These are phyloP conservation scores for Manduca sexta DNA, from an alignment of 1,140 invertebrate genomes.

Conservation along the genomic window DNA sequence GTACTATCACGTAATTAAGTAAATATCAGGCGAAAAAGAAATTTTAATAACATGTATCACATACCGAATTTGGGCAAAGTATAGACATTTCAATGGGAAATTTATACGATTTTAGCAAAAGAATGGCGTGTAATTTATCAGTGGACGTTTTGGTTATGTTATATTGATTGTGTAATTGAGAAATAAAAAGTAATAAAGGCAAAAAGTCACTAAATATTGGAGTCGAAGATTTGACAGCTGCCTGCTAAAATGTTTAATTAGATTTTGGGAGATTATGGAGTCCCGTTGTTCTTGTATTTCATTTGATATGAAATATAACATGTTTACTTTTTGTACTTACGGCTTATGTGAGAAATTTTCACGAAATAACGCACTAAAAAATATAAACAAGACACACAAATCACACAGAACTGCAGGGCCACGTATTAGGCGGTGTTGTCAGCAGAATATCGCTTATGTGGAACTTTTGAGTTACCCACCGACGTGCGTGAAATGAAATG, in stretches of 20 bases:
- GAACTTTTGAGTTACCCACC: slow-evolving; percentile 54
- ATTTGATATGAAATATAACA: neutral
- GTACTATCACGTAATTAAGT: too few species aligned
- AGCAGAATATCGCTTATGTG: slow-evolving; percentile 56
- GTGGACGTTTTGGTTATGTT: neutral
- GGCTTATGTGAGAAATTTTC: slow-evolving; percentile 37
- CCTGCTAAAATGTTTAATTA: slow-evolving; percentile 20
- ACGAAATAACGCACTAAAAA: slow-evolving; percentile 60
- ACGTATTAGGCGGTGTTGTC: slow-evolving; percentile 68
- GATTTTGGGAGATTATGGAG: slow-evolving; percentile 8
- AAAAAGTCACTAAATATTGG: slow-evolving; percentile 25
- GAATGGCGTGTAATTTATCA: too few species aligned
- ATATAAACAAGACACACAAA: slow-evolving; percentile 63
- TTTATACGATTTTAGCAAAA: neutral
- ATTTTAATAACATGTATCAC: too few species aligned
- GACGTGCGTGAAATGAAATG: slow-evolving; percentile 33
- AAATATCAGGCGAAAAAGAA: too few species aligned
- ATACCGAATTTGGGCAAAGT: too few species aligned
- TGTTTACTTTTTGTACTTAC: slow-evolving; percentile 39
- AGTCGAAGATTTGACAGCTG: slow-evolving; percentile 35
- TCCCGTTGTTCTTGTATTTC: neutral
- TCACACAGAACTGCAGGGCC: slow-evolving; percentile 54
- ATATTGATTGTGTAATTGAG: neutral
- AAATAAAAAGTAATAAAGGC: neutral
- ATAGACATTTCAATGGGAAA: too few species aligned